These are phyloP conservation scores for Diaperis boleti DNA, from an alignment of 2,888 invertebrate genomes.

Conservation along the genomic window DNA sequence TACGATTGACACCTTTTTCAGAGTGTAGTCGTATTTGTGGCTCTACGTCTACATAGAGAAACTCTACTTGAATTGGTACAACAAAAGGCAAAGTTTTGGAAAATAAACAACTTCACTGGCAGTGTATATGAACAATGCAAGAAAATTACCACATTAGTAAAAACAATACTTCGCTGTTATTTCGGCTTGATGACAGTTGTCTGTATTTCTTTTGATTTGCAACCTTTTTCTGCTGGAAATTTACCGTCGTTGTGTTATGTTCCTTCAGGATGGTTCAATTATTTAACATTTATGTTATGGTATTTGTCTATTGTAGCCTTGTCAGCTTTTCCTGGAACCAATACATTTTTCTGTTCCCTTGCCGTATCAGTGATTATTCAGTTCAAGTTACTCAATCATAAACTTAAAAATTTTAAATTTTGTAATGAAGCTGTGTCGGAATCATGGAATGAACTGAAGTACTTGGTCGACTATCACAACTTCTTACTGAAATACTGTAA, in stretches of 20 bases:
- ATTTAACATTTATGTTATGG: slow-evolving; percentile 10
- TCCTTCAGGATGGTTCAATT: slow-evolving; percentile 8
- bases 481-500: not conserved
- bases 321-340: not conserved
- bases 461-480: slow-evolving; percentile 9
- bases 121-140: not conserved
- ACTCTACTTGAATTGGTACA: not conserved
- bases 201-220: slow-evolving; percentile 6
- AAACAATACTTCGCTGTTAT: slow-evolving; percentile 4
- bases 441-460: slow-evolving; percentile 1
- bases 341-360: slow-evolving; percentile 9
- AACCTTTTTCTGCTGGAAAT: slow-evolving; percentile 6
- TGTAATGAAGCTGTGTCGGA: not conserved
- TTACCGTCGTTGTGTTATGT: slow-evolving; percentile 10
- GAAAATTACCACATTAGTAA: not conserved
- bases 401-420: slow-evolving; percentile 1
- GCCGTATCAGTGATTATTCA: slow-evolving; percentile 1
- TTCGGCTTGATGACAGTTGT: not conserved
- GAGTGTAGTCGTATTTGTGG: slow-evolving; percentile 1
- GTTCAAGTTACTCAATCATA: slow-evolving; percentile 7
- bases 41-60: not conserved
- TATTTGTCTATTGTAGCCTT: not conserved
- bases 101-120: not conserved
- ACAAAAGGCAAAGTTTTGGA: slow-evolving; percentile 14
- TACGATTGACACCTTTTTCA: not conserved